Evolutionary conservation across 2,113 vertebrate genomes (phyloP).

Genomic region (Caretta caretta): DNA sequence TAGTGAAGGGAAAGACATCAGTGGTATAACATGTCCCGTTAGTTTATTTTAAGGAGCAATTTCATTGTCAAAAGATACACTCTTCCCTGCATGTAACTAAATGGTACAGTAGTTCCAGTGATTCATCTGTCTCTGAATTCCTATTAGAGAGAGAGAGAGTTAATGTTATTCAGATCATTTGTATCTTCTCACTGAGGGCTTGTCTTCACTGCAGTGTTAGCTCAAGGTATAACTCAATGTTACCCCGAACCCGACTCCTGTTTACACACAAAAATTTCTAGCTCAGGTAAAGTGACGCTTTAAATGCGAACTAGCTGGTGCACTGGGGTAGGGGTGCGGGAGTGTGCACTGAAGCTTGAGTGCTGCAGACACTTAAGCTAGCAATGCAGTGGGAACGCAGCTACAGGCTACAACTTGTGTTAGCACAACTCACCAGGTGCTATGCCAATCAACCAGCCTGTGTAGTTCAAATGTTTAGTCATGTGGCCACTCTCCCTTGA

Average conservation of each 20-base stretch:
- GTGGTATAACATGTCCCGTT: neutral
- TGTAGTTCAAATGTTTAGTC: neutral
- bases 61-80: neutral
- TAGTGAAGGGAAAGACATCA: neutral
- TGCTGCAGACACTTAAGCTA: neutral
- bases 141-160: neutral
- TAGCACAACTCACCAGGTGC: neutral
- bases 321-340: neutral
- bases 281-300: neutral
- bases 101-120: neutral
- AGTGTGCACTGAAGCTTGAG: neutral
- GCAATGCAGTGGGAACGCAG: neutral
- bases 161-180: neutral
- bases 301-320: neutral
- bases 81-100: neutral
- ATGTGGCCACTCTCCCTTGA: neutral
- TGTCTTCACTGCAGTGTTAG: neutral
- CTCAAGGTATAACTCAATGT: neutral
- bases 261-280: neutral
- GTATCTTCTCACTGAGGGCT: neutral
- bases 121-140: neutral
- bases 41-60: neutral
- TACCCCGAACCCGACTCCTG: neutral
- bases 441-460: neutral
- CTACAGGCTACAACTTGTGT: neutral